Percentiles rank a stretch among this genome's conserved stretches.
These are phyloP conservation scores for Spilarctia lutea DNA, from an alignment of 2,888 invertebrate genomes.

Conservation along the genomic window DNA sequence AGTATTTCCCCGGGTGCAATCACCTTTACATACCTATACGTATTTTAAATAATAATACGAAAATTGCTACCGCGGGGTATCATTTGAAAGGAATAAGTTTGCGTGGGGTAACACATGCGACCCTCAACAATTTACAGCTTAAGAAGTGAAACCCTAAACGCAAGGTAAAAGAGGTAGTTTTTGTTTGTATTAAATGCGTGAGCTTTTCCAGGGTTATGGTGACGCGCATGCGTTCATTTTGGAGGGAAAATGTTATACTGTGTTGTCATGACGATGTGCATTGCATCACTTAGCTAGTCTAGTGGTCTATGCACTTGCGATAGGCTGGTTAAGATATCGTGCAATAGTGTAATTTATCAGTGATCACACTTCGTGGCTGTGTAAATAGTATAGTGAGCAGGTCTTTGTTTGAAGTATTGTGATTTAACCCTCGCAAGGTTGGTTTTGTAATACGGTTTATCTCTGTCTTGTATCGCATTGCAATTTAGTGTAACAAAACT, in stretches of 20 bases:
- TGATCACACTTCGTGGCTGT: slow-evolving; percentile 38
- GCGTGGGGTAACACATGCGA: slow-evolving; percentile 73
- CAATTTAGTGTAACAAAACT: slow-evolving; percentile 29
- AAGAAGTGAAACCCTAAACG: slow-evolving; percentile 31
- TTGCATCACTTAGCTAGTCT: slow-evolving; percentile 58
- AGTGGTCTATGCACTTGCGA: slow-evolving; percentile 57
- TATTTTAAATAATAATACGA: slow-evolving; percentile 73
- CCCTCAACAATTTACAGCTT: slow-evolving; percentile 47
- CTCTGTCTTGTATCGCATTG: slow-evolving; percentile 36
- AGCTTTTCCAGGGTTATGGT: slow-evolving; percentile 35
- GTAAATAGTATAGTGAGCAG: slow-evolving; percentile 59
- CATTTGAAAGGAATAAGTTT: slow-evolving; percentile 65
- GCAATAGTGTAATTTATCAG: slow-evolving; percentile 52
- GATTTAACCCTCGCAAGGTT: slow-evolving; percentile 59
- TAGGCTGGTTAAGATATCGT: slow-evolving; percentile 45
- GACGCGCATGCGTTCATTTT: slow-evolving; percentile 82
- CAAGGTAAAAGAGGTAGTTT: slow-evolving; percentile 49
- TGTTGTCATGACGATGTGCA: slow-evolving; percentile 75
- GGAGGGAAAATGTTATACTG: slow-evolving; percentile 82
- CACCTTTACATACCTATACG: slow-evolving; percentile 53
- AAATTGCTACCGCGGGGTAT: slow-evolving; percentile 79
- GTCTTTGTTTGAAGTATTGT: slow-evolving; percentile 67
- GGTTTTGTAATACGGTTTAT: slow-evolving; percentile 54
- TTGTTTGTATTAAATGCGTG: slow-evolving; percentile 32
- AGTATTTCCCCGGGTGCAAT: slow-evolving; percentile 58